Conservation (phyloP, 2,888 invertebrate species). For the Tortricodes alternella region DNA sequence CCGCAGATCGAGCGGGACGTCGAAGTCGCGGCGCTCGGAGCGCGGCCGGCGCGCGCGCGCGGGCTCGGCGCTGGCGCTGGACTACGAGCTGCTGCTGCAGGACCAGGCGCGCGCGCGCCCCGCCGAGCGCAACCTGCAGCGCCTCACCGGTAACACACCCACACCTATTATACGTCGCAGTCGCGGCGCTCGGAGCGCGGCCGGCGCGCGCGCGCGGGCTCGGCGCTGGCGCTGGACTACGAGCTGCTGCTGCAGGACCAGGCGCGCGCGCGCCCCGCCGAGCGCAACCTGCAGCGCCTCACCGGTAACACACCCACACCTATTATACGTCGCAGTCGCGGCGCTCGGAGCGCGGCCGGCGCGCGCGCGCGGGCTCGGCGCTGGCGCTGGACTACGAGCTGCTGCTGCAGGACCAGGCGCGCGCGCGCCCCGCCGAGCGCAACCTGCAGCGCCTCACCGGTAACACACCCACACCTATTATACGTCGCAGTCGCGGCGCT, state of each 20-base stretch:
- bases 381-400: conserved; percentile 90
- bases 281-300: conserved; percentile 74
- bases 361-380: conserved; percentile 70
- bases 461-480: conserved; percentile 35
- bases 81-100: conserved; percentile 90
- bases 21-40: conserved; percentile 55
- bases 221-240: conserved; percentile 89
- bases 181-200: conserved; percentile 58
- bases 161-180: conserved; percentile 48
- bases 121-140: no score
- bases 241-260: conserved; percentile 85
- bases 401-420: conserved; percentile 82
- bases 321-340: conserved; percentile 49
- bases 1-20: conserved; percentile 44
- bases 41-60: conserved; percentile 62
- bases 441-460: conserved; percentile 79
- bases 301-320: conserved; percentile 53
- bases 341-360: conserved; percentile 62
- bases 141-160: conserved; percentile 34
- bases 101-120: no score
- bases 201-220: conserved; percentile 52
- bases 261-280: conserved; percentile 47
- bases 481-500: conserved; percentile 52
- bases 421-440: conserved; percentile 44
- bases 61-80: conserved; percentile 85